These are phyloP conservation scores for Trochalopteron elliotii DNA, from an alignment of 2,113 vertebrate genomes.

Conservation along the genomic window DNA sequence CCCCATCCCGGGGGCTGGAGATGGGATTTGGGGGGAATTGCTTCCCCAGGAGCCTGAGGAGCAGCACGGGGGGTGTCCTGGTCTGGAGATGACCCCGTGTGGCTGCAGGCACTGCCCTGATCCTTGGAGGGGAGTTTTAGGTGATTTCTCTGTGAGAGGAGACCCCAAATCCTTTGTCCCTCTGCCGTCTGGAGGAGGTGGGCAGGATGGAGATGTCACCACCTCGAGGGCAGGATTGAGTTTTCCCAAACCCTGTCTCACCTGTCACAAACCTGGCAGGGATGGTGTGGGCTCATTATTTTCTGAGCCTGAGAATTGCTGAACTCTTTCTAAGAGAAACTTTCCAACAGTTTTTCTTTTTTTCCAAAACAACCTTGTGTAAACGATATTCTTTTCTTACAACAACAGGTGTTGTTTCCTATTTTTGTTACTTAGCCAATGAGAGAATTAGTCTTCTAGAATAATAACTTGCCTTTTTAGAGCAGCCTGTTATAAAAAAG, in stretches of 20 bases:
- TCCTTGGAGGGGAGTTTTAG: not conserved
- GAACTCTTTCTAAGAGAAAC: too few species aligned
- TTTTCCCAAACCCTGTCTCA: not conserved
- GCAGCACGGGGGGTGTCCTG: not conserved
- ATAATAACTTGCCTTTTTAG: too few species aligned
- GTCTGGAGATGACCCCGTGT: not conserved
- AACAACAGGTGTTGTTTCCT: too few species aligned
- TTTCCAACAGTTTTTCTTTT: too few species aligned
- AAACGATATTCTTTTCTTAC: too few species aligned
- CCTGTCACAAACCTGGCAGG: not conserved
- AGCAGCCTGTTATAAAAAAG: too few species aligned
- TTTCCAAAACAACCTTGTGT: too few species aligned
- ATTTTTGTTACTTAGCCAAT: too few species aligned
- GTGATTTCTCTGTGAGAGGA: not conserved
- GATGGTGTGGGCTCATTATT: too few species aligned
- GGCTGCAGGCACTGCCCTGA: not conserved
- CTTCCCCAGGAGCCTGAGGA: not conserved
- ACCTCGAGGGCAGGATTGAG: not conserved
- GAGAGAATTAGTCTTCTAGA: too few species aligned
- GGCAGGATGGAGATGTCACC: not conserved
- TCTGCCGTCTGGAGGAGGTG: too few species aligned
- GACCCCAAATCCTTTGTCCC: not conserved
- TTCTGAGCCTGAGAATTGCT: too few species aligned
- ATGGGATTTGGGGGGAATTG: not conserved
- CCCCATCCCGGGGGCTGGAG: not conserved